phyloP scores from a whole-genome alignment of 2,888 invertebrate genomes.

The Scelioninae gen. 1 region DNA sequence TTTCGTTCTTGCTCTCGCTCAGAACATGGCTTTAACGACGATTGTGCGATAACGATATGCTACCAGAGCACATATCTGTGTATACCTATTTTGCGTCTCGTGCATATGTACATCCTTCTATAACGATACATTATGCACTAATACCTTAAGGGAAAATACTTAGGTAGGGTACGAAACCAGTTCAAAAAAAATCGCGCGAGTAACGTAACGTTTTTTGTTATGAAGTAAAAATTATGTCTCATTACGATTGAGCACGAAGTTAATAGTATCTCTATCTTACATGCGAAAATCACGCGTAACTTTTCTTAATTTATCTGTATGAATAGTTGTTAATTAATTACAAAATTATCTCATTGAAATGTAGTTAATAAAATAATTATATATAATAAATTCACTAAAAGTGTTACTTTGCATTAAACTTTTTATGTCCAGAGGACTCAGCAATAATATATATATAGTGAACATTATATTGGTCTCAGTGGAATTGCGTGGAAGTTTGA shows the following conservation, averaged over 20 bases:
- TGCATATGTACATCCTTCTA: slow-evolving; percentile 33
- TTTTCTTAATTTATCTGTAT: too few relatives aligned
- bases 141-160: slow-evolving; percentile 44
- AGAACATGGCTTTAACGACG: slow-evolving; percentile 67
- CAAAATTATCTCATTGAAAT: too few relatives aligned
- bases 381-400: too few relatives aligned
- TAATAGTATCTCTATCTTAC: too few relatives aligned
- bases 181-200: slow-evolving; percentile 25
- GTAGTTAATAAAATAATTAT: too few relatives aligned
- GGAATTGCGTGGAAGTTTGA: too few relatives aligned
- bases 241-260: not conserved
- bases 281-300: too few relatives aligned
- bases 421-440: too few relatives aligned
- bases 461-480: too few relatives aligned
- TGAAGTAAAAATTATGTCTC: not conserved
- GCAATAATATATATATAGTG: too few relatives aligned
- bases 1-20: slow-evolving; percentile 62
- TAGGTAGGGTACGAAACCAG: slow-evolving; percentile 32
- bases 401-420: too few relatives aligned
- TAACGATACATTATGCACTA: slow-evolving; percentile 48
- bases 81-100: slow-evolving; percentile 58
- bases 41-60: slow-evolving; percentile 69
- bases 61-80: slow-evolving; percentile 52
- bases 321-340: too few relatives aligned
- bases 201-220: not conserved